Evolutionary conservation across 1,140 invertebrate genomes (phyloP).

Genomic region (Drosophila sp.): DNA sequence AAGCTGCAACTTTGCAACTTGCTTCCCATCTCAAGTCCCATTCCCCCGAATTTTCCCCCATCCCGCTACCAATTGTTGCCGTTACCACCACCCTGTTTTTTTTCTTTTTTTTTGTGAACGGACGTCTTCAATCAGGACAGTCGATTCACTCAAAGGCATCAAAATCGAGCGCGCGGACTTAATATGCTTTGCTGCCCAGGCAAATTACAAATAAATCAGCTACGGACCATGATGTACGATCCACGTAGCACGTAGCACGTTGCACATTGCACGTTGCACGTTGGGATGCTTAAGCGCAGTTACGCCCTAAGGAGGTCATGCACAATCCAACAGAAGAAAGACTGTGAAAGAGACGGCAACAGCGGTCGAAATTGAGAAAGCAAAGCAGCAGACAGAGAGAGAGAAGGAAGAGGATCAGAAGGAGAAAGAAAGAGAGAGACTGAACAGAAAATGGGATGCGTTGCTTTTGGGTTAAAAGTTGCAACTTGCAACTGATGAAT

Average conservation of each 20-base stretch:
- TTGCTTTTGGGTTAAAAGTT: constrained; percentile 28
- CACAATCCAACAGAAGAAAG: constrained; percentile 17
- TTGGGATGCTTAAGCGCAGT: constrained; percentile 59
- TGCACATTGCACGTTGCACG: constrained; percentile 14
- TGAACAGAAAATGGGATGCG: constrained; percentile 1
- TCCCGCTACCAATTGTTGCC: background rate
- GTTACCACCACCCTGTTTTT: too few relatives aligned
- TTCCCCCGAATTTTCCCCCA: background rate
- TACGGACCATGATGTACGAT: constrained; percentile 27
- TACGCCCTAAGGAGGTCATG: constrained; percentile 74
- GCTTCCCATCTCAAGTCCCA: constrained; percentile 36
- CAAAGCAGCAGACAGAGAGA: background rate
- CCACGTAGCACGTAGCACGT: constrained; percentile 11
- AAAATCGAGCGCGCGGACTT: constrained; percentile 35
- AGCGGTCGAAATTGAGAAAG: background rate
- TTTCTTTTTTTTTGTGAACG: too few relatives aligned
- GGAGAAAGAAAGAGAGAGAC: background rate
- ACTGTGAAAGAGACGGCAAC: background rate
- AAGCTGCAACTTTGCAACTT: constrained; percentile 29
- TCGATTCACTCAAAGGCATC: constrained; percentile 49
- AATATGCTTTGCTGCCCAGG: constrained; percentile 39
- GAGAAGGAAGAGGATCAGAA: too few relatives aligned
- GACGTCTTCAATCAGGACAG: constrained; percentile 37
- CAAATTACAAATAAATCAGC: constrained; percentile 56
- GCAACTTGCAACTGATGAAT: constrained; percentile 35